A percentile compares a stretch with the other conserved stretches of the same genome.
Evolutionary conservation across 2,797 vertebrate genomes (phyloP).

Genomic region (Myripristis murdjan): DNA sequence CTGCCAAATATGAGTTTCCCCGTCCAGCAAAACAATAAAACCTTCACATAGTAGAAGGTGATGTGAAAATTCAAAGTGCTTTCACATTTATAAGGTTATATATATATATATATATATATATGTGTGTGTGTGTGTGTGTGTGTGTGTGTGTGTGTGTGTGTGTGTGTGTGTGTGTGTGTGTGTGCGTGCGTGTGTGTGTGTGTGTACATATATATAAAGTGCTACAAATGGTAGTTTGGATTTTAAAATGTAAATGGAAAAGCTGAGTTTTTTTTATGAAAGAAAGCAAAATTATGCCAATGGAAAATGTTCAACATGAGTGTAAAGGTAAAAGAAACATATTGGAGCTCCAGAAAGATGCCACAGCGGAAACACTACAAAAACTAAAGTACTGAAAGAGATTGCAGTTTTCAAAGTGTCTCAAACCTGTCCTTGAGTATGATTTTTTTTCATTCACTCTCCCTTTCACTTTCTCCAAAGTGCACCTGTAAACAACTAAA

Average conservation of each 20-base stretch:
- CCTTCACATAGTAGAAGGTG: neutral
- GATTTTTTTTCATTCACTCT: slow-evolving; percentile 1
- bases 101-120: too few relatives aligned
- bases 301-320: slow-evolving; percentile 48
- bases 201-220: too few relatives aligned
- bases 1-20: slow-evolving; percentile 21
- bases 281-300: slow-evolving; percentile 74
- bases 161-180: too few relatives aligned
- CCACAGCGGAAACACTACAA: slow-evolving; percentile 24
- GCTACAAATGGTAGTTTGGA: neutral
- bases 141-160: too few relatives aligned
- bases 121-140: too few relatives aligned
- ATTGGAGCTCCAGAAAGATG: slow-evolving; percentile 28
- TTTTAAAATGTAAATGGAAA: slow-evolving; percentile 19
- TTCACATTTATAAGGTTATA: too few relatives aligned
- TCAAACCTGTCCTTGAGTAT: neutral
- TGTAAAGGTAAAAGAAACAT: slow-evolving; percentile 45
- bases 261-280: slow-evolving; percentile 38
- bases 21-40: neutral
- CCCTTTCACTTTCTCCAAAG: neutral
- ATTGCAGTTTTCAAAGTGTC: slow-evolving; percentile 8
- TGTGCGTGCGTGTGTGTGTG: too few relatives aligned
- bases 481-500: neutral
- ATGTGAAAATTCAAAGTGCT: too few relatives aligned
- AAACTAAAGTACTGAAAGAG: slow-evolving; percentile 23